A percentile compares a stretch with the other conserved stretches of the same genome.
These are phyloP conservation scores for Morinoia aosen DNA, from an alignment of 2,888 invertebrate genomes.

Conservation along the genomic window DNA sequence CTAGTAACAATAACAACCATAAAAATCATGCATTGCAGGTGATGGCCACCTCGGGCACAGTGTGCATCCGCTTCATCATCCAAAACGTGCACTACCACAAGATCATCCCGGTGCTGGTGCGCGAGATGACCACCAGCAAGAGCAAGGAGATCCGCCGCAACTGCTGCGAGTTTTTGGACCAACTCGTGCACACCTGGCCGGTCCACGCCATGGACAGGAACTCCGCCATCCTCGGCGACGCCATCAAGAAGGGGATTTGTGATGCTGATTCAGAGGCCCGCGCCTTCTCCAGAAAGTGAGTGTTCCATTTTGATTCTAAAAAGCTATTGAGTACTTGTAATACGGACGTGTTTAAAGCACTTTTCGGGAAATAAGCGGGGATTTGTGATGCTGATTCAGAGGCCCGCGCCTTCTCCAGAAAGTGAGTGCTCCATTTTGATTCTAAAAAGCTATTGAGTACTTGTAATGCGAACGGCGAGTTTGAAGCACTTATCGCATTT, in stretches of 20 bases:
- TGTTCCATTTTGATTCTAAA: not conserved
- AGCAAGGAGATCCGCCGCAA: conserved; percentile 90
- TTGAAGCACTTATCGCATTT: no score
- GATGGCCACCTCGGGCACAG: conserved; percentile 88
- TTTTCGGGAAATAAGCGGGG: conserved; percentile 73
- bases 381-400: conserved; percentile 94
- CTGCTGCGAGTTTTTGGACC: conserved; percentile 85
- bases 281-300: conserved; percentile 84
- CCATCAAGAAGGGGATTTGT: conserved; percentile 78
- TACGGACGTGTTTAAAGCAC: no score
- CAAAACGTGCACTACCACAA: conserved; percentile 85
- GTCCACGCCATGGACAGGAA: conserved; percentile 86
- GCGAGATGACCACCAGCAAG: conserved; percentile 81
- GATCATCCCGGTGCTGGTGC: conserved; percentile 79
- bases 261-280: conserved; percentile 95
- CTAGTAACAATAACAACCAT: no score
- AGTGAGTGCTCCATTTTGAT: conserved; percentile 74
- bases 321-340: no score
- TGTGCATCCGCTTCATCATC: conserved; percentile 90
- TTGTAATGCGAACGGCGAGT: no score
- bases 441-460: no score
- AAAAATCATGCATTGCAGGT: conserved; percentile 75
- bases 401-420: conserved; percentile 85
- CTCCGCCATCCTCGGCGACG: conserved; percentile 80
- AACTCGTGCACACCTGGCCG: conserved; percentile 90